Conservation (phyloP, 37 sponge, comb jelly and placozoan species). For the Halichondria panicea region DNA sequence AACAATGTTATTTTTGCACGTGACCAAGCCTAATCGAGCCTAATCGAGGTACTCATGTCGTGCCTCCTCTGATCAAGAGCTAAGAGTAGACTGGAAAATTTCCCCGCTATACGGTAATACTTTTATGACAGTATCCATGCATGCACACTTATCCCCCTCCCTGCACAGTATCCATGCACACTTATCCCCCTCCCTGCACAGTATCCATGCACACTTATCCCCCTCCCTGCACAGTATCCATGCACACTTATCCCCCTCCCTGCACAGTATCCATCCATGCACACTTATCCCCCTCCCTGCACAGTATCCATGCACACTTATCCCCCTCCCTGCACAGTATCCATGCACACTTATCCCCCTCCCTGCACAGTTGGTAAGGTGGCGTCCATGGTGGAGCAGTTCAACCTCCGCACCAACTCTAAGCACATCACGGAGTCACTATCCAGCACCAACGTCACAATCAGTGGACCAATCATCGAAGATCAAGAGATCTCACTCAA, state of each 20-base stretch:
- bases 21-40: too few species aligned
- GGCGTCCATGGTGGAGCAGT: slow-evolving; percentile 12
- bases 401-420: neutral
- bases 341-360: neutral
- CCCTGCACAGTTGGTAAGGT: slow-evolving; percentile 1
- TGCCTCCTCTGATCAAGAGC: too few species aligned
- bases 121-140: too few species aligned
- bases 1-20: too few species aligned
- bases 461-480: slow-evolving; percentile 10
- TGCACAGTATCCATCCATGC: neutral
- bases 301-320: neutral
- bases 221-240: neutral
- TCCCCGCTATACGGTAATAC: too few species aligned
- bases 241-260: slow-evolving; percentile 2
- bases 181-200: neutral
- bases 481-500: neutral
- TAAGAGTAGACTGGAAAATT: too few species aligned
- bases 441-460: neutral
- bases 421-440: neutral
- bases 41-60: too few species aligned
- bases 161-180: too few species aligned
- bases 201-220: neutral
- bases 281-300: neutral
- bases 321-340: neutral
- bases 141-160: too few species aligned